Evolutionary conservation across 2,888 invertebrate genomes (phyloP).

Genomic region (Kuschelorhynchus macadamiae): DNA sequence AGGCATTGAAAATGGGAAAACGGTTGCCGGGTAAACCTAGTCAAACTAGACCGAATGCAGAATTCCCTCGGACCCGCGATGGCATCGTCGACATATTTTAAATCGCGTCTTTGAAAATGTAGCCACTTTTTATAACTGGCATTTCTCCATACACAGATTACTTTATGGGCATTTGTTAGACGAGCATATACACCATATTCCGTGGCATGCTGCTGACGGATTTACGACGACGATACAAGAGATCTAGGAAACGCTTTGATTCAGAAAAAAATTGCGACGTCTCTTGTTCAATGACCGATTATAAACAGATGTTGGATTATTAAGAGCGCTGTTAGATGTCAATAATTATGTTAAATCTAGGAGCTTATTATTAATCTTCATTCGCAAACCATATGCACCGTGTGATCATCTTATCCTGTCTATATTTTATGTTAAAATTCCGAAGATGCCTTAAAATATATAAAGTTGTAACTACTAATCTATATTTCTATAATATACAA

Average conservation of each 20-base stretch:
- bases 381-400: too few relatives aligned
- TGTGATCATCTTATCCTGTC: too few relatives aligned
- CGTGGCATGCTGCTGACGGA: constrained; percentile 27
- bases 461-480: too few relatives aligned
- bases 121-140: constrained; percentile 31
- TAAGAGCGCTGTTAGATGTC: too few relatives aligned
- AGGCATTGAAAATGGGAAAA: too few relatives aligned
- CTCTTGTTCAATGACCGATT: background rate
- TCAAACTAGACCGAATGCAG: constrained; percentile 6
- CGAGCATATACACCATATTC: constrained; percentile 28
- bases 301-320: constrained; percentile 10
- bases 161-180: constrained; percentile 46
- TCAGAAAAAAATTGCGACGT: constrained; percentile 5
- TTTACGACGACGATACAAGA: constrained; percentile 26
- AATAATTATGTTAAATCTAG: too few relatives aligned
- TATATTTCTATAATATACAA: too few relatives aligned
- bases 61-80: constrained; percentile 11
- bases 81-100: constrained; percentile 28
- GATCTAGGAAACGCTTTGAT: constrained; percentile 24
- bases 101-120: constrained; percentile 21
- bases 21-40: constrained; percentile 8
- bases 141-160: constrained; percentile 49
- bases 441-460: too few relatives aligned
- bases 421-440: too few relatives aligned
- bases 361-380: too few relatives aligned